phyloP scores from a whole-genome alignment of 92 coral and sea anemone species.

The Parazoanthus swiftii region DNA sequence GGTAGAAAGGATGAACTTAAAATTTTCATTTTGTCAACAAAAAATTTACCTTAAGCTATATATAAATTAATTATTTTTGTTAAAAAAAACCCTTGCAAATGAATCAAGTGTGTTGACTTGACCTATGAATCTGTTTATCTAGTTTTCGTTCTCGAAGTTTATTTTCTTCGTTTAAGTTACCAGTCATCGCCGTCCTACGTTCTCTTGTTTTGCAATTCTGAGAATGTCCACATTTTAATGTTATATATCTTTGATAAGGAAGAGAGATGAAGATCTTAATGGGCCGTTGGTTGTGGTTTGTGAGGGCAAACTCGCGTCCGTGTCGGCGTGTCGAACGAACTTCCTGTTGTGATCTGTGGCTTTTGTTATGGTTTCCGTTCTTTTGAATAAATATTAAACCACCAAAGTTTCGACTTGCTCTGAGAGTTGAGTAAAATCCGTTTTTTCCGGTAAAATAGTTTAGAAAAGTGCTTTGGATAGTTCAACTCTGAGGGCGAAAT shows the following conservation, averaged over 20 bases:
- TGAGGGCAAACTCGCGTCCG: not conserved
- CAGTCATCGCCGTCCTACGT: not conserved
- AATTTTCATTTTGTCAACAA: slow-evolving; percentile 10
- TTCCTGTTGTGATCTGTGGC: slow-evolving; percentile 21
- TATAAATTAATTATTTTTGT: too few species aligned
- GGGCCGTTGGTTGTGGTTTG: slow-evolving; percentile 1
- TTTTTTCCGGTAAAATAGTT: not conserved
- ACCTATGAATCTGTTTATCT: not conserved
- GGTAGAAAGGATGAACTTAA: not conserved
- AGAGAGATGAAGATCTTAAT: not conserved
- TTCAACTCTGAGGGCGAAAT: not conserved
- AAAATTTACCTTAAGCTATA: not conserved
- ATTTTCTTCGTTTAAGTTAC: not conserved
- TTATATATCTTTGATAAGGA: not conserved
- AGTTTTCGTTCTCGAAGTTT: not conserved
- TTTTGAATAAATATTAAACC: not conserved
- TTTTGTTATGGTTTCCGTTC: not conserved
- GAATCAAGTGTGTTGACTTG: not conserved
- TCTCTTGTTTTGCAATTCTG: not conserved
- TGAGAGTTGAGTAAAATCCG: not conserved
- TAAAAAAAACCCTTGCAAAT: not conserved
- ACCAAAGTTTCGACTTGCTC: not conserved
- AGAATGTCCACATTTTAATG: not conserved
- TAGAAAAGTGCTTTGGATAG: not conserved
- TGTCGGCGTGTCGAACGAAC: slow-evolving; percentile 3